phyloP scores from a whole-genome alignment of 64 coral and sea anemone species.

The Porites australiensis region DNA sequence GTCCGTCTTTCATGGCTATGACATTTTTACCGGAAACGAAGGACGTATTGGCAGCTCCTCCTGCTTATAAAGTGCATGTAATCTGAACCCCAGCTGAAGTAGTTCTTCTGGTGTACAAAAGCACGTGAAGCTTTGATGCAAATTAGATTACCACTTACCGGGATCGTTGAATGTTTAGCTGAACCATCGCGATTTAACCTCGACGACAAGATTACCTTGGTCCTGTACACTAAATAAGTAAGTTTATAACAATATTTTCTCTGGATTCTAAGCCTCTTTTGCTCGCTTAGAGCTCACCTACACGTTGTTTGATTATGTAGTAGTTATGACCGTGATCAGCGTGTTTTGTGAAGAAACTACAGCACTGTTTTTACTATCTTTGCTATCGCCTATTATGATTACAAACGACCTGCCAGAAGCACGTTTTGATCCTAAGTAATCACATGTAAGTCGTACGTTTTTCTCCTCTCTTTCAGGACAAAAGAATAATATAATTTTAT shows the following conservation, averaged over 20 bases:
- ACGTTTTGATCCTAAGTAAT: neutral
- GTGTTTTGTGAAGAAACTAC: conserved; percentile 27
- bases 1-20: neutral
- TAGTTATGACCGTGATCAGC: neutral
- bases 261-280: neutral
- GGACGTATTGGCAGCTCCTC: neutral
- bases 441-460: too few relatives aligned
- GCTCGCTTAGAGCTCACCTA: neutral
- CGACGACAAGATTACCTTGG: neutral
- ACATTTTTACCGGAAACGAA: conserved; percentile 17
- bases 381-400: conserved; percentile 3
- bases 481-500: neutral
- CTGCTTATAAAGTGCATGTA: neutral
- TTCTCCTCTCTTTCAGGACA: neutral
- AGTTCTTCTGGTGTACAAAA: neutral
- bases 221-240: neutral
- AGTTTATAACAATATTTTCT: neutral
- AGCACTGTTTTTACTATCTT: neutral
- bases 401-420: neutral
- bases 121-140: neutral
- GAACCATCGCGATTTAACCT: neutral
- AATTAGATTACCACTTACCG: neutral
- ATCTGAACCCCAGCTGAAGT: conserved; percentile 7
- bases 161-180: neutral
- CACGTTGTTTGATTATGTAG: neutral